phyloP scores from a whole-genome alignment of 2,888 invertebrate genomes.

The Coremacera marginata region DNA sequence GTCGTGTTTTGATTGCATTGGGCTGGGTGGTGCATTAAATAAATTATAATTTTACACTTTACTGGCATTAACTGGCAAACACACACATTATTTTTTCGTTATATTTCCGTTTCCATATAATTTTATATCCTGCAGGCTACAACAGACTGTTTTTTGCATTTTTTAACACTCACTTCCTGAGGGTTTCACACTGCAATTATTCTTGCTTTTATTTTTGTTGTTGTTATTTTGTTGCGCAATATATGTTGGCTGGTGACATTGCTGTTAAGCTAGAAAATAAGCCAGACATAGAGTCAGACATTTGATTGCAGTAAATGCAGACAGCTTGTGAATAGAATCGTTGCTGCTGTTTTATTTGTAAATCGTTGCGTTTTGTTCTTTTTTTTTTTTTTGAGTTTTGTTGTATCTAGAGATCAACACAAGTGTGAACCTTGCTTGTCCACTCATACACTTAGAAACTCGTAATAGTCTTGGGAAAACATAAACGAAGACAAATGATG shows the following conservation, averaged over 20 bases:
- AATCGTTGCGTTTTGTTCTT: background rate
- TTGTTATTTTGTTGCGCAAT: background rate
- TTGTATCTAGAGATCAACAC: background rate
- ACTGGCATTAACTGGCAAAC: background rate
- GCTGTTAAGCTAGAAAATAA: background rate
- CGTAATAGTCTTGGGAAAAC: background rate
- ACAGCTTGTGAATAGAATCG: background rate
- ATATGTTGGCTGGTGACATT: background rate
- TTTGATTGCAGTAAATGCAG: background rate
- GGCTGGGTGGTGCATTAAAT: too few species aligned
- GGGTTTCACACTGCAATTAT: background rate
- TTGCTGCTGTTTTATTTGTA: background rate
- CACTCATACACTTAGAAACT: background rate
- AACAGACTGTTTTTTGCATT: background rate
- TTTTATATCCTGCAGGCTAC: background rate
- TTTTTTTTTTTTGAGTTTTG: too few species aligned
- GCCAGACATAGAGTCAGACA: constrained; percentile 5
- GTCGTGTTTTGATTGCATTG: too few species aligned
- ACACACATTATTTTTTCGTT: background rate
- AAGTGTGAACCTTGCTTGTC: background rate
- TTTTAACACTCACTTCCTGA: constrained; percentile 8
- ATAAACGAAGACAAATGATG: constrained; percentile 27
- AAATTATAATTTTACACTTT: background rate
- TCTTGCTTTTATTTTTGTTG: background rate
- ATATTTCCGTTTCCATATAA: background rate